Evolutionary conservation across 2,113 vertebrate genomes (phyloP).

Genomic region (Bambusicola thoracicus): DNA sequence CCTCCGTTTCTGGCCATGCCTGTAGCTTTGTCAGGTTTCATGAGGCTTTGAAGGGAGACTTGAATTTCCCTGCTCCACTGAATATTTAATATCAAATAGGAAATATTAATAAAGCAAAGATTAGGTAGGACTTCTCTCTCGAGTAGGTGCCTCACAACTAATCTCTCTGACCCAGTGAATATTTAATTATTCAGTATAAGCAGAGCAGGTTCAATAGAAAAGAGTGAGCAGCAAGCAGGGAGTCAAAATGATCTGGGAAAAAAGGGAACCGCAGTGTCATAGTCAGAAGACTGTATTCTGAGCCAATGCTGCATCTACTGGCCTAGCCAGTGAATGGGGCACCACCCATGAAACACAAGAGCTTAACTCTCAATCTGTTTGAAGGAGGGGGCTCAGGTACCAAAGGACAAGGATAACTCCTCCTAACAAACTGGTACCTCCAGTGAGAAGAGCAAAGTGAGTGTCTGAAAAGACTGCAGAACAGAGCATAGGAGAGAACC

Average conservation of each 20-base stretch:
- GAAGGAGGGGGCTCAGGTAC: background rate
- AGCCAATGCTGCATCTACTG: background rate
- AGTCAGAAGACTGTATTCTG: background rate
- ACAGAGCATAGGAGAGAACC: background rate
- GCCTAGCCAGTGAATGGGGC: background rate
- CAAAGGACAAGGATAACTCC: background rate
- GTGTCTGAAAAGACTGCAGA: background rate
- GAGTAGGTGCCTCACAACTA: background rate
- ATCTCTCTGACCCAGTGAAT: background rate
- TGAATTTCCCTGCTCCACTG: background rate
- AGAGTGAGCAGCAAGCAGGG: background rate
- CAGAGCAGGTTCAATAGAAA: background rate
- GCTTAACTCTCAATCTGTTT: background rate
- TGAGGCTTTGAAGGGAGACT: background rate
- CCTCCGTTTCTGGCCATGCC: background rate
- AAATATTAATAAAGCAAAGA: conserved; percentile 54
- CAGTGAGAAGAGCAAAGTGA: background rate
- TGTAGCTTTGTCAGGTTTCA: conserved; percentile 9
- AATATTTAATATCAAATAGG: conserved; percentile 27
- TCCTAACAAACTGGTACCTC: background rate
- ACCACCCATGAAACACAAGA: background rate
- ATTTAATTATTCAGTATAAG: background rate
- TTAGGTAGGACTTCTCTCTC: background rate
- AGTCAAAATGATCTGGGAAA: background rate
- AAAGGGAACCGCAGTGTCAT: background rate